Percentiles rank a stretch among this genome's conserved stretches.
phyloP scores from a whole-genome alignment of 1,140 invertebrate genomes.

The Dinoponera quadriceps region DNA sequence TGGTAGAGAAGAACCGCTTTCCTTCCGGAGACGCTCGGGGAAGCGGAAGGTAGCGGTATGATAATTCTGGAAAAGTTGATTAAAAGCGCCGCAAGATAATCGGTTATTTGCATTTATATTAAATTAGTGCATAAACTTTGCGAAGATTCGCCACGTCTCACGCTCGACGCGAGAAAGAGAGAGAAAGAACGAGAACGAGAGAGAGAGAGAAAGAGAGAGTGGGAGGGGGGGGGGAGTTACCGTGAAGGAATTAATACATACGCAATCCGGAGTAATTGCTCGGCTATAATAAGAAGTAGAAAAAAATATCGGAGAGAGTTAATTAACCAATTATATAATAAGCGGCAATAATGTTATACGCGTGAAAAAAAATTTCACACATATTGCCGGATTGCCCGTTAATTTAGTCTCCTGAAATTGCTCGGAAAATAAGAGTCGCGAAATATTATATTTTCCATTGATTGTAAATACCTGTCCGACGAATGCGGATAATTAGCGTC shows the following conservation, averaged over 20 bases:
- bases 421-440: neutral
- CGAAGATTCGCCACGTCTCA: neutral
- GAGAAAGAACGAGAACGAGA: too few species aligned
- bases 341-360: neutral
- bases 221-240: too few species aligned
- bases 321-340: neutral
- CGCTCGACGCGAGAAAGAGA: neutral
- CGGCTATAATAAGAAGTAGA: neutral
- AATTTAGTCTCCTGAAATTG: neutral
- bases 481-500: too few species aligned
- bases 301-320: neutral
- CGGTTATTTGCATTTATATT: conserved; percentile 58
- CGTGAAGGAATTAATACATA: neutral
- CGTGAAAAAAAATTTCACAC: neutral
- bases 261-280: neutral
- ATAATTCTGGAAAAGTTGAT: conserved; percentile 56
- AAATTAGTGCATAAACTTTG: conserved; percentile 31
- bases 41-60: conserved; percentile 36
- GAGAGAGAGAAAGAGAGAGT: too few species aligned
- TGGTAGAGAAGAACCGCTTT: conserved; percentile 53
- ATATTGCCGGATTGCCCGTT: neutral
- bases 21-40: conserved; percentile 53
- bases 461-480: neutral
- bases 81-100: conserved; percentile 52
- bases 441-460: neutral